Evolutionary conservation across 2,113 vertebrate species (phyloP).

Genomic region (Erythrocercus mccallii): DNA sequence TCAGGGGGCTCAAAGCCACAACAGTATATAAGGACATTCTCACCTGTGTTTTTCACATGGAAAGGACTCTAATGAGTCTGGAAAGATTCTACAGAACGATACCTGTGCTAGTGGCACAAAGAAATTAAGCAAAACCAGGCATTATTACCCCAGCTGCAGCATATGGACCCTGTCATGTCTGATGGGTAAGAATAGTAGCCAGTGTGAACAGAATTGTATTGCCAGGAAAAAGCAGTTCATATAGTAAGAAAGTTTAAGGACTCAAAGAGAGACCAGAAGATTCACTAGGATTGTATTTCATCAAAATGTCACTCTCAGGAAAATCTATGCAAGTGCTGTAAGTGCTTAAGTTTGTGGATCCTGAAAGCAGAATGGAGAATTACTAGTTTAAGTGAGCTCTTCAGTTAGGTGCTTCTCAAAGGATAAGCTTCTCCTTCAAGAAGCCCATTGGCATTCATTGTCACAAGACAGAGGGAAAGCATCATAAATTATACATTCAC

Average conservation of each 20-base stretch:
- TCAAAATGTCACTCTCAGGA: background rate
- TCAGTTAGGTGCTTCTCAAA: background rate
- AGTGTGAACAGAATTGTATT: background rate
- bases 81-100: background rate
- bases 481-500: background rate
- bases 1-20: background rate
- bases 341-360: background rate
- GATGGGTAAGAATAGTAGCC: background rate
- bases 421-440: background rate
- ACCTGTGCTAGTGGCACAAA: background rate
- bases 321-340: background rate
- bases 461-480: background rate
- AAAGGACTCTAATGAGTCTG: background rate
- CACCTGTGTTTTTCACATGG: fast-evolving
- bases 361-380: background rate
- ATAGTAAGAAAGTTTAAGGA: background rate
- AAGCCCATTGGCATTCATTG: background rate
- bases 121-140: background rate
- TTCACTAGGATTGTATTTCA: background rate
- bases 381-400: background rate
- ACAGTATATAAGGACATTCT: background rate
- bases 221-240: background rate
- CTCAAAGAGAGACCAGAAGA: background rate
- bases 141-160: background rate
- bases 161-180: background rate